Conservation (phyloP, 2,797 vertebrate species). For the Nyctalus aviator region DNA sequence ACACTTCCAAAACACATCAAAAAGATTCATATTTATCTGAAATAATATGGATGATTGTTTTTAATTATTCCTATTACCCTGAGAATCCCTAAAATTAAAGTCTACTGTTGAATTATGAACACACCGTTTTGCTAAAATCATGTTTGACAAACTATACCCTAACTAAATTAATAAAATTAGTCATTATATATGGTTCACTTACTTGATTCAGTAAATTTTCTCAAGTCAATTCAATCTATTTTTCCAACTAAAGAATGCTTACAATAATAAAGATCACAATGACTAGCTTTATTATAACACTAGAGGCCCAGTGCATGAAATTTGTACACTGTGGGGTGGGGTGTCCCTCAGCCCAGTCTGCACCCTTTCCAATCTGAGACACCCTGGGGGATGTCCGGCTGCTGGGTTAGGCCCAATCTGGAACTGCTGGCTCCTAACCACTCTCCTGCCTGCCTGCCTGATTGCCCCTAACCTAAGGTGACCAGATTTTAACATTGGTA, state of each 20-base stretch:
- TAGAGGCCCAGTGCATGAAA: too few relatives aligned
- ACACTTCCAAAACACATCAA: slow-evolving; percentile 35
- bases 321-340: too few relatives aligned
- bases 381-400: too few relatives aligned
- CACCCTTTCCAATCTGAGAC: too few relatives aligned
- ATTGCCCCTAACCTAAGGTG: too few relatives aligned
- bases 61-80: slow-evolving; percentile 49
- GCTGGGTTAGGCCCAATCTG: too few relatives aligned
- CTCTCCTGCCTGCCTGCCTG: too few relatives aligned
- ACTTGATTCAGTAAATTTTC: slow-evolving; percentile 56
- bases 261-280: slow-evolving; percentile 55
- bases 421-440: too few relatives aligned
- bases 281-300: slow-evolving; percentile 32
- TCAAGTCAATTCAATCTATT: slow-evolving; percentile 54
- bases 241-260: slow-evolving; percentile 61
- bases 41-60: slow-evolving; percentile 48
- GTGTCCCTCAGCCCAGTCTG: too few relatives aligned
- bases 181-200: slow-evolving; percentile 46
- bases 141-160: background rate
- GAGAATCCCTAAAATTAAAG: slow-evolving; percentile 63
- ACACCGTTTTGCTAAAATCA: slow-evolving; percentile 47
- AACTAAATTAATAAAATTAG: slow-evolving; percentile 62
- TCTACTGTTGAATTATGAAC: slow-evolving; percentile 58
- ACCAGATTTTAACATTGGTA: too few relatives aligned
- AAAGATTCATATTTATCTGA: slow-evolving; percentile 20